Evolutionary conservation across 2,888 invertebrate genomes (phyloP).

Genomic region (Aleiodes alternator): DNA sequence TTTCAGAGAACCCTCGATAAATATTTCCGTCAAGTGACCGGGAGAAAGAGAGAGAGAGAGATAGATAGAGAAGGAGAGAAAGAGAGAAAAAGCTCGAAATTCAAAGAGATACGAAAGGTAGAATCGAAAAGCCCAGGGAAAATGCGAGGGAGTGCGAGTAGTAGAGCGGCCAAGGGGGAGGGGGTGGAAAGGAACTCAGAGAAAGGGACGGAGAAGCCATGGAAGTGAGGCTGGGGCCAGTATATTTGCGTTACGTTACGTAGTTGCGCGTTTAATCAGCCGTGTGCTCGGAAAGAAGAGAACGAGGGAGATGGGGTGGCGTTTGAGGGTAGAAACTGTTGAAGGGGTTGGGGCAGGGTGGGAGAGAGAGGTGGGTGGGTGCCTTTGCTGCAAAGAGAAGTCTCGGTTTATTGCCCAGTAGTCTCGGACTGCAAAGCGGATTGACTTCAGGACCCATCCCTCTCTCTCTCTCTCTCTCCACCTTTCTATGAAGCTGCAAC

Average conservation of each 20-base stretch:
- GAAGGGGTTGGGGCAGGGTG: constrained; percentile 42
- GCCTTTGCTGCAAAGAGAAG: constrained; percentile 63
- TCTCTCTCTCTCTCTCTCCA: neutral
- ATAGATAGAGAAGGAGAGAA: neutral
- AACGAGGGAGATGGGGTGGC: constrained; percentile 47
- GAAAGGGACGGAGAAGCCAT: constrained; percentile 50
- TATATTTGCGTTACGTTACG: constrained; percentile 74
- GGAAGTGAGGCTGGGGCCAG: constrained; percentile 57
- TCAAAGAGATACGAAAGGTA: constrained; percentile 73
- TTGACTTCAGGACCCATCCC: constrained; percentile 48
- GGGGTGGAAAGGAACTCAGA: constrained; percentile 45
- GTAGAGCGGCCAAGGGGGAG: constrained; percentile 23
- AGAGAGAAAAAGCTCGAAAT: constrained; percentile 54
- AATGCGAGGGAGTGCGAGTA: constrained; percentile 51
- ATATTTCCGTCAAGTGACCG: constrained; percentile 75
- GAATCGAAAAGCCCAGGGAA: constrained; percentile 64
- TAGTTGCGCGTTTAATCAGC: constrained; percentile 75
- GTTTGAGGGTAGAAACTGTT: constrained; percentile 66
- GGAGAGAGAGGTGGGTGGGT: constrained; percentile 50
- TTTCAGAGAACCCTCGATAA: constrained; percentile 68
- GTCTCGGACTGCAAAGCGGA: constrained; percentile 54
- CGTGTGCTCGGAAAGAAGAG: constrained; percentile 66
- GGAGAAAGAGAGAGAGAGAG: constrained; percentile 34
- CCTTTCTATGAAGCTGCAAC: constrained; percentile 14
- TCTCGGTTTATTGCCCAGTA: constrained; percentile 60